Evolutionary conservation across 30 jellyfish, hydroid and myxozoan genomes (phyloP).

Genomic region (Nemopilema nomurai): DNA sequence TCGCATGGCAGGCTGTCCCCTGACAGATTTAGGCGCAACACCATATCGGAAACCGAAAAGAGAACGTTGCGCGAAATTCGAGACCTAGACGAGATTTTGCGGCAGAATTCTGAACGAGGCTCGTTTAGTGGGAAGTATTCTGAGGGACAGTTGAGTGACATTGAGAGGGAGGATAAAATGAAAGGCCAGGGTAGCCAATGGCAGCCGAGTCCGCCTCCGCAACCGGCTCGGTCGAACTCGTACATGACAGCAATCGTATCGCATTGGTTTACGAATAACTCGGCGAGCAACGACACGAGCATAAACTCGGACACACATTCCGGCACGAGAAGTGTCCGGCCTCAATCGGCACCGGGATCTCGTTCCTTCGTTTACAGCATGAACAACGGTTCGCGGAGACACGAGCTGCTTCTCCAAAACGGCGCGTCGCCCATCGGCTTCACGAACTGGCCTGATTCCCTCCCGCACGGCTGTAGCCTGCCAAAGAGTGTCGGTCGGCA

Average conservation of each 20-base stretch:
- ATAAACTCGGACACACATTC: constrained; percentile 16
- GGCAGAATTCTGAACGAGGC: constrained; percentile 27
- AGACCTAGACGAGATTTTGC: constrained; percentile 61
- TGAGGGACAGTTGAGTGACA: constrained; percentile 47
- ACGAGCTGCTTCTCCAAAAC: constrained; percentile 45
- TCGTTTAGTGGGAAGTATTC: constrained; percentile 27
- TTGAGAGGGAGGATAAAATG: constrained; percentile 29
- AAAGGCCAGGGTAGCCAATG: constrained; percentile 14
- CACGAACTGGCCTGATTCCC: constrained; percentile 38
- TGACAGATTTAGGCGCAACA: constrained; percentile 32
- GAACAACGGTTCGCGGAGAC: constrained; percentile 64
- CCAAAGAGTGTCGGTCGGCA: constrained; percentile 46
- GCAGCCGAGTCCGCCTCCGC: constrained; percentile 69
- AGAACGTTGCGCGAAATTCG: constrained; percentile 64
- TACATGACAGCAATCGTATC: constrained; percentile 75
- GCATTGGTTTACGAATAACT: constrained; percentile 47
- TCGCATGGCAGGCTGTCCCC: constrained; percentile 66
- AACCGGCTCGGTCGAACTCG: constrained; percentile 74
- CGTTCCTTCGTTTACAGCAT: constrained; percentile 54
- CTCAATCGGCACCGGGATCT: constrained; percentile 81
- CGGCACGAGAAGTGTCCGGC: constrained; percentile 35
- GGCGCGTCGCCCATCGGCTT: constrained; percentile 50
- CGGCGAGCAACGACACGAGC: constrained; percentile 47
- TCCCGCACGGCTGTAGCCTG: constrained; percentile 27
- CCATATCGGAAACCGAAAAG: constrained; percentile 74